Conservation (phyloP, 2,797 vertebrate genomes). For the Carapus acus region DNA sequence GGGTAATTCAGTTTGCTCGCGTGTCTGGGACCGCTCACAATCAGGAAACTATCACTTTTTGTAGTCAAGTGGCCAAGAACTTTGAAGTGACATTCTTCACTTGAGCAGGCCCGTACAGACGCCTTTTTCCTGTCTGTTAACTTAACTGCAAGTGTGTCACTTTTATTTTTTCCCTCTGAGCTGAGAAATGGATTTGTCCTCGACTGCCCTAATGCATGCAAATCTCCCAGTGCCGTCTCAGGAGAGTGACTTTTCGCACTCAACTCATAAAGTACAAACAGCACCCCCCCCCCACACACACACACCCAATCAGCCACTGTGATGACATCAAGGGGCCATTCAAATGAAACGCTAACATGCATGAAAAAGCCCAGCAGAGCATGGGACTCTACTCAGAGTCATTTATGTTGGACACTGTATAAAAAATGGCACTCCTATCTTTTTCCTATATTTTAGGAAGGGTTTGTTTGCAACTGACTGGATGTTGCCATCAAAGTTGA, state of each 20-base stretch:
- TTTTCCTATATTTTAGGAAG: constrained; percentile 15
- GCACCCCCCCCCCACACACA: no score
- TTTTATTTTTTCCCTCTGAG: constrained; percentile 16
- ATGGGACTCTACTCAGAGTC: constrained; percentile 34
- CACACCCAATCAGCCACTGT: constrained; percentile 43
- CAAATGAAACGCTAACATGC: constrained; percentile 45
- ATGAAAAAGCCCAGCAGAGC: constrained; percentile 44
- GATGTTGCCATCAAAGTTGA: constrained; percentile 15
- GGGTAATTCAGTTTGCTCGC: constrained; percentile 17
- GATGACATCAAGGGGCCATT: constrained; percentile 54
- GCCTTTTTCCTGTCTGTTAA: constrained; percentile 30
- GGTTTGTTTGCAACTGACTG: no score
- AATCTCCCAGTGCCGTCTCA: constrained; percentile 60
- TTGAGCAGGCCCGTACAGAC: constrained; percentile 22
- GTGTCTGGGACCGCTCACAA: no score
- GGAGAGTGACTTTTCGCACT: constrained; percentile 60
- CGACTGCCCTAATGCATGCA: constrained; percentile 64
- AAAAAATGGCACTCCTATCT: constrained; percentile 19
- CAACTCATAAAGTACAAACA: constrained; percentile 54
- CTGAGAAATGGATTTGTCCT: constrained; percentile 63
- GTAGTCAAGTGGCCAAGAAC: constrained; percentile 13
- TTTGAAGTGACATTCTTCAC: constrained; percentile 34
- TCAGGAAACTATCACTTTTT: constrained; percentile 10
- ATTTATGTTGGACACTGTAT: constrained; percentile 38
- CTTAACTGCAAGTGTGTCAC: constrained; percentile 13